Percentiles rank a stretch among this genome's conserved stretches.
Conservation (phyloP, 2,888 invertebrate genomes). For the Lochmaea capreae region DNA sequence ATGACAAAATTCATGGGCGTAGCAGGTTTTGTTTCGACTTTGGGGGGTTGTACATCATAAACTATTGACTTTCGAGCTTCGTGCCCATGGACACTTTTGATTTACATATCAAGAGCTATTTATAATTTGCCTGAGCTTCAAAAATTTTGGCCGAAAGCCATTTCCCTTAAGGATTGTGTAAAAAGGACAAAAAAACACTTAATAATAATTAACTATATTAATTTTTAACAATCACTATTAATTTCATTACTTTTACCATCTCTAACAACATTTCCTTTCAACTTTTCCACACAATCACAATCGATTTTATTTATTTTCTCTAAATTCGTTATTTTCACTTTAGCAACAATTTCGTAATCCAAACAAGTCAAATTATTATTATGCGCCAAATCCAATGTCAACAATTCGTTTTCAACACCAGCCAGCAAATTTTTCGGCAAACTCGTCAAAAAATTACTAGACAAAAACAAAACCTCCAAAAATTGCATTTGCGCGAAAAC, state of each 20-base stretch:
- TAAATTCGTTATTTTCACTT: slow-evolving; percentile 41
- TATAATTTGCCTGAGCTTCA: no score
- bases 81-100: no score
- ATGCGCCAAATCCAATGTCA: slow-evolving; percentile 41
- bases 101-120: no score
- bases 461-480: slow-evolving; percentile 42
- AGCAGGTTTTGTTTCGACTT: no score
- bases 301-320: slow-evolving; percentile 41
- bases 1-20: no score
- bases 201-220: not conserved
- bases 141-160: no score
- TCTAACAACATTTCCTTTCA: slow-evolving; percentile 25
- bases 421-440: slow-evolving; percentile 42
- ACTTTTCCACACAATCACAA: slow-evolving; percentile 42
- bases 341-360: slow-evolving; percentile 41
- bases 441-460: slow-evolving; percentile 44
- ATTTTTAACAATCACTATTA: slow-evolving; percentile 33
- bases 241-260: slow-evolving; percentile 39
- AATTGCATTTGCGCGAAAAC: slow-evolving; percentile 47
- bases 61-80: no score
- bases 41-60: no score
- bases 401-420: slow-evolving; percentile 34
- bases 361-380: slow-evolving; percentile 48
- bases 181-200: no score
- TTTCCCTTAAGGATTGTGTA: no score